phyloP scores from a whole-genome alignment of 2,888 invertebrate species.

The Sicus ferrugineus region DNA sequence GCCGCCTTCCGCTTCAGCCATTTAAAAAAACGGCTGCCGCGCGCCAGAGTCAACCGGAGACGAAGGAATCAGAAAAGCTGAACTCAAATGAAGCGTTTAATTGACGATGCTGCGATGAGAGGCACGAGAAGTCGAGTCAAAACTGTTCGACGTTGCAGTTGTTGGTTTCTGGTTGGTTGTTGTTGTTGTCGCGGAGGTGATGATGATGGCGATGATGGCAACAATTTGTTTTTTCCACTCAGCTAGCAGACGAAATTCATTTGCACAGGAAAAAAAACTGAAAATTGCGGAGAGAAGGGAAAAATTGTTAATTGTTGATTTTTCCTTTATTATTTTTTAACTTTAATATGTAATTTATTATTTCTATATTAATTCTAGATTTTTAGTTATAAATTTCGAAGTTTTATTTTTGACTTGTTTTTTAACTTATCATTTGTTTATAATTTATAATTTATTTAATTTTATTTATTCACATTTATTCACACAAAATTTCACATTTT shows the following conservation, averaged over 20 bases:
- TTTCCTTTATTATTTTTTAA: constrained; percentile 4
- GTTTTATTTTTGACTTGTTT: too few species aligned
- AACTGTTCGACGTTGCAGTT: constrained; percentile 34
- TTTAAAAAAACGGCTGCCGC: constrained; percentile 63
- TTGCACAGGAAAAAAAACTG: constrained; percentile 33
- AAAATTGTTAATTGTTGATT: constrained; percentile 4
- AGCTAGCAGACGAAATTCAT: constrained; percentile 36
- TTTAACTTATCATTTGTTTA: too few species aligned
- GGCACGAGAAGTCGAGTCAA: background rate
- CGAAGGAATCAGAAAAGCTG: background rate
- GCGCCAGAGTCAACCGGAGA: constrained; percentile 25
- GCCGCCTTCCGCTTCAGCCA: constrained; percentile 94
- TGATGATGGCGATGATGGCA: constrained; percentile 19
- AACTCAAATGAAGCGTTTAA: constrained; percentile 8
- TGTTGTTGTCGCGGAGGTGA: background rate
- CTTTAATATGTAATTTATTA: background rate
- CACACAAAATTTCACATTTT: too few species aligned
- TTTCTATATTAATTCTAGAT: too few species aligned
- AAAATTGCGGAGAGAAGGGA: background rate
- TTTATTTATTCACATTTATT: too few species aligned
- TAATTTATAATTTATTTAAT: too few species aligned
- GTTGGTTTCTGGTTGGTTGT: constrained; percentile 34
- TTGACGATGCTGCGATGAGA: background rate
- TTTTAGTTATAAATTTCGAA: too few species aligned
- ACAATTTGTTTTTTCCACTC: constrained; percentile 37